Percentiles rank a stretch among this genome's conserved stretches.
Evolutionary conservation across 2,888 invertebrate genomes (phyloP).

Genomic region (Charanyca ferruginea): DNA sequence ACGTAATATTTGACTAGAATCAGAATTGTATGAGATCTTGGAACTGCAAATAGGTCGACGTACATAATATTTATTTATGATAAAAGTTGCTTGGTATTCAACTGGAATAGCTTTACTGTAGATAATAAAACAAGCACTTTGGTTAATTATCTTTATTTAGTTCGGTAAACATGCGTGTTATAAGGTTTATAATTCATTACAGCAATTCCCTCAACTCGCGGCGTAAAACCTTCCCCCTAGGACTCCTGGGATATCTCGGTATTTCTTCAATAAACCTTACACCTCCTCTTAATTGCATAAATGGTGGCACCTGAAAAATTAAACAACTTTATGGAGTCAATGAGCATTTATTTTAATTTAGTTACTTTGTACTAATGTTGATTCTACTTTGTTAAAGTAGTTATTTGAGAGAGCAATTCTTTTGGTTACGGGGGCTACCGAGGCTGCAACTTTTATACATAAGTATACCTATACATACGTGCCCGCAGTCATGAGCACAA

Average conservation of each 20-base stretch:
- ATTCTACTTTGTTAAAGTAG: slow-evolving; percentile 13
- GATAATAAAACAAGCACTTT: slow-evolving; percentile 25
- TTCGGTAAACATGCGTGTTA: slow-evolving; percentile 12
- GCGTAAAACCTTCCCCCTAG: slow-evolving; percentile 93
- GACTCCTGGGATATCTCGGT: slow-evolving; percentile 93
- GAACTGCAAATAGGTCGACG: slow-evolving; percentile 39
- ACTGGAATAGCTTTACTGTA: slow-evolving; percentile 20
- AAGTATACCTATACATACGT: no score
- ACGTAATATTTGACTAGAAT: slow-evolving; percentile 52
- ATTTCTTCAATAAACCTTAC: slow-evolving; percentile 92
- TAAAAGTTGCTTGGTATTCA: slow-evolving; percentile 19
- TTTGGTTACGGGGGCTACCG: slow-evolving; percentile 2
- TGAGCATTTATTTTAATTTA: slow-evolving; percentile 58
- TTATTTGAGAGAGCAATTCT: slow-evolving; percentile 1
- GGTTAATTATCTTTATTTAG: slow-evolving; percentile 39
- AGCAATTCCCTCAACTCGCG: slow-evolving; percentile 89
- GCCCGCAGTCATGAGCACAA: neutral
- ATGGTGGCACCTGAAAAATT: slow-evolving; percentile 85
- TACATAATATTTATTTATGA: slow-evolving; percentile 40
- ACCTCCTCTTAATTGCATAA: slow-evolving; percentile 93
- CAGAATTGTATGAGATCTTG: slow-evolving; percentile 53
- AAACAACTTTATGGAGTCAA: slow-evolving; percentile 54
- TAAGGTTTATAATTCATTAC: slow-evolving; percentile 63
- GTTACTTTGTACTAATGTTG: slow-evolving; percentile 51
- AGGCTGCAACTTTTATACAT: neutral